Percentiles rank a stretch among this genome's conserved stretches.
These are phyloP conservation scores for Miichthys miiuy DNA, from an alignment of 2,797 vertebrate genomes.

Conservation along the genomic window DNA sequence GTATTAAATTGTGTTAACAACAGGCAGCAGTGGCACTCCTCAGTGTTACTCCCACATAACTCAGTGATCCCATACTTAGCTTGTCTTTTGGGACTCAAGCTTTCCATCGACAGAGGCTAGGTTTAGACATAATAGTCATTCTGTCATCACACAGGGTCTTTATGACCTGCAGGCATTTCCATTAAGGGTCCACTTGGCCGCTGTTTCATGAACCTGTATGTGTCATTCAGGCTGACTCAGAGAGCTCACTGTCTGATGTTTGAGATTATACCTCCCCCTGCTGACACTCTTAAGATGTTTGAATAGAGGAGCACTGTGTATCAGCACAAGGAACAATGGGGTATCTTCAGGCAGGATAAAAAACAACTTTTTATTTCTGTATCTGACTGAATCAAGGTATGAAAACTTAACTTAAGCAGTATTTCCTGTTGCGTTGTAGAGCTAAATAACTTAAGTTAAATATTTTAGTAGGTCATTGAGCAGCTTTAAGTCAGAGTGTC, in stretches of 20 bases:
- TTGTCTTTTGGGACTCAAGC: slow-evolving; percentile 33
- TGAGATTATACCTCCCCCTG: slow-evolving; percentile 62
- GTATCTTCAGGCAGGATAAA: not conserved
- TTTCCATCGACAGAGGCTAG: slow-evolving; percentile 5
- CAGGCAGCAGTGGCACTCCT: slow-evolving; percentile 5
- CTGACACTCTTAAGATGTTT: slow-evolving; percentile 20
- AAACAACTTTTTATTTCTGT: not conserved
- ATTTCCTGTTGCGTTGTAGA: not conserved
- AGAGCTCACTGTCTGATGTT: not conserved
- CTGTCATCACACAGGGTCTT: slow-evolving; percentile 31
- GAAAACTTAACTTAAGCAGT: not conserved
- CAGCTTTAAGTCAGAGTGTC: slow-evolving; percentile 24
- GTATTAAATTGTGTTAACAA: not conserved
- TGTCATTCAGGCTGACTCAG: slow-evolving; percentile 47
- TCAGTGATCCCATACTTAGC: slow-evolving; percentile 50
- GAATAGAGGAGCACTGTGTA: not conserved
- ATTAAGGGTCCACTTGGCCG: not conserved
- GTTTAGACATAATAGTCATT: slow-evolving; percentile 27
- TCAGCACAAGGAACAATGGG: not conserved
- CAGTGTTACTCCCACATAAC: slow-evolving; percentile 16
- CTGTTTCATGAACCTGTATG: slow-evolving; percentile 39
- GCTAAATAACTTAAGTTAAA: not conserved
- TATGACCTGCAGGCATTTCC: slow-evolving; percentile 8
- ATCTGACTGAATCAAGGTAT: not conserved
- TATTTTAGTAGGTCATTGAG: not conserved